Evolutionary conservation across 2,888 invertebrate species (phyloP), one percentile per base, ranked within the genome.

Genomic region (Drosophila greeni): DNA sequence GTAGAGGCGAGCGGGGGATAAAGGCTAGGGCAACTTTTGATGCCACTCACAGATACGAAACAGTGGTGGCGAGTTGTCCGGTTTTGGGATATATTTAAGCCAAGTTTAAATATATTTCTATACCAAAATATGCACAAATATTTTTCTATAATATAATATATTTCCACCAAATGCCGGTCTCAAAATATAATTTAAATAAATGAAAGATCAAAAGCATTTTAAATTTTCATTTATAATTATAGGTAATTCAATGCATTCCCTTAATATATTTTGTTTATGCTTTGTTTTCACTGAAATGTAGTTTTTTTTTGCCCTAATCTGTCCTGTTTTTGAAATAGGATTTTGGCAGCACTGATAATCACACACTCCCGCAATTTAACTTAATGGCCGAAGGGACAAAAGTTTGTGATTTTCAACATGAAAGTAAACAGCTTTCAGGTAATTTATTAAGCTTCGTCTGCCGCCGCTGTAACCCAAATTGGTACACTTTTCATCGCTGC

Each of bases 291-390:
- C 16, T 11, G 4, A 16, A 16, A 6, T 16, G 3, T 26, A 16
- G 12, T 14, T 29, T 18, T 5, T 29, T 45, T 45, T 18, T 5
- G 9, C 23, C 12, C 16, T 3, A 0, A 26, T 16, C 7, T 8
- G 2, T 26, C 29, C 29, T 45, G 26, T 18, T 8, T 31, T 14
- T n/a, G 29, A 31, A 31, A 31, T 31, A 29, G 29, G 18, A 31
- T 14, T 4, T 14, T 3, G 45, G 14, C 76, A 76, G 60, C 69
- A 73, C 65, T 60, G 71, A 74, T 65, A 61, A 67, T 72, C 69
- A 80, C 39, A 40, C 72, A 64, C 75, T 66, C 77, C 68, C 76
- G 75, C 82, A 75, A 79, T 84, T 84, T 82, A 84, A 70, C 82
- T 72, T 84, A 79, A 84, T 76, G 69, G 66, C 76, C 80, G 56